Conservation (phyloP, 2,113 vertebrate genomes). For the Acinonyx jubatus region DNA sequence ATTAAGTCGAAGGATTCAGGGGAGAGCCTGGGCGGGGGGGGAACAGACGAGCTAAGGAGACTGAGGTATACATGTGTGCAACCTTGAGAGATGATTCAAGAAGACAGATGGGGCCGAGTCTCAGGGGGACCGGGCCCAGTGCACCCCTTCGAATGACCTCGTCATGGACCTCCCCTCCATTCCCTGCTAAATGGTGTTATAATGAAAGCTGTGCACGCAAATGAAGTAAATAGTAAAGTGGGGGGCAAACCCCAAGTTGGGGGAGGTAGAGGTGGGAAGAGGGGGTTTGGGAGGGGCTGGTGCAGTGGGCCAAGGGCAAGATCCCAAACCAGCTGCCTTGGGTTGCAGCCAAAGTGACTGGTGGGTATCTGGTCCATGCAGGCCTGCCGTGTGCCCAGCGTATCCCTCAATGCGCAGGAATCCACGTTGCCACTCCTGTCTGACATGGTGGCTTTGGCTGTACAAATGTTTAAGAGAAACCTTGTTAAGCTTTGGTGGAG, state of each 20-base stretch:
- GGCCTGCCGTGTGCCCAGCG: too few relatives aligned
- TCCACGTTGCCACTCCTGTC: not conserved
- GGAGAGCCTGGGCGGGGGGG: not conserved
- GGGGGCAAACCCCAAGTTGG: not conserved
- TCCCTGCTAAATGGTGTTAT: not conserved
- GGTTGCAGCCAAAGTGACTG: not conserved
- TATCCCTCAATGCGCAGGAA: too few relatives aligned
- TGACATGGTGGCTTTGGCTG: not conserved
- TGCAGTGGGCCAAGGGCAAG: not conserved
- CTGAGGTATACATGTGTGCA: rapidly evolving
- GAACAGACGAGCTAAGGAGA: not conserved
- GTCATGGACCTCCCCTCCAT: not conserved
- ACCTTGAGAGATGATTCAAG: not conserved
- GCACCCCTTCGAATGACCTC: rapidly evolving
- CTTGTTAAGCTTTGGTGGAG: not conserved
- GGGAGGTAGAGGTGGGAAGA: not conserved
- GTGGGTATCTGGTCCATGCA: too few relatives aligned
- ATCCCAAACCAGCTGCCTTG: not conserved
- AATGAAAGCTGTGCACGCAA: not conserved
- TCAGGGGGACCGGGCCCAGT: not conserved
- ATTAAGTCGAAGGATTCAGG: not conserved
- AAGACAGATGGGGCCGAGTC: not conserved
- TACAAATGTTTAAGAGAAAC: not conserved
- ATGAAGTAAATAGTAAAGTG: not conserved
- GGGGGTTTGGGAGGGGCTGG: not conserved